These are phyloP conservation scores for Engystomops pustulosus DNA, from an alignment of 2,113 vertebrate species.

Conservation along the genomic window DNA sequence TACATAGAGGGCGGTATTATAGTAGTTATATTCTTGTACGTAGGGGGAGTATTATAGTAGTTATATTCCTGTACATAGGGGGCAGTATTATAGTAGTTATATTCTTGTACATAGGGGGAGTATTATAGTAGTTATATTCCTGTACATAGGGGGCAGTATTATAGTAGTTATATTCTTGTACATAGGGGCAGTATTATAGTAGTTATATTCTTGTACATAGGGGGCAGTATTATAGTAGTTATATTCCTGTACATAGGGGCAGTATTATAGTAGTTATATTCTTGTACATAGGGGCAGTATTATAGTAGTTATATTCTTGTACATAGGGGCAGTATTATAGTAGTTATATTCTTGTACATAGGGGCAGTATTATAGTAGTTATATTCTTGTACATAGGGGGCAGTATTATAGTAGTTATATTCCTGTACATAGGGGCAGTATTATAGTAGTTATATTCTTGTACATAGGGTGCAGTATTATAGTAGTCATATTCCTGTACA, in stretches of 20 bases:
- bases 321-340: background rate
- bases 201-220: too few relatives aligned
- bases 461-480: background rate
- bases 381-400: background rate
- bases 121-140: slow-evolving; percentile 14
- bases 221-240: background rate
- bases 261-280: too few relatives aligned
- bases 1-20: too few relatives aligned
- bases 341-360: background rate
- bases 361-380: slow-evolving; percentile 2
- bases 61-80: background rate
- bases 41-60: background rate
- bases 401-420: slow-evolving; percentile 6
- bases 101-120: background rate
- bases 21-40: too few relatives aligned
- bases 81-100: slow-evolving; percentile 4
- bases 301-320: slow-evolving; percentile 7
- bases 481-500: background rate
- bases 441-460: slow-evolving; percentile 6
- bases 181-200: too few relatives aligned
- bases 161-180: too few relatives aligned
- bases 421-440: background rate
- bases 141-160: slow-evolving; percentile 5
- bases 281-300: background rate
- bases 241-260: background rate